These are phyloP conservation scores for Brevimyrus niger DNA, from an alignment of 2,113 vertebrate species.

Conservation along the genomic window DNA sequence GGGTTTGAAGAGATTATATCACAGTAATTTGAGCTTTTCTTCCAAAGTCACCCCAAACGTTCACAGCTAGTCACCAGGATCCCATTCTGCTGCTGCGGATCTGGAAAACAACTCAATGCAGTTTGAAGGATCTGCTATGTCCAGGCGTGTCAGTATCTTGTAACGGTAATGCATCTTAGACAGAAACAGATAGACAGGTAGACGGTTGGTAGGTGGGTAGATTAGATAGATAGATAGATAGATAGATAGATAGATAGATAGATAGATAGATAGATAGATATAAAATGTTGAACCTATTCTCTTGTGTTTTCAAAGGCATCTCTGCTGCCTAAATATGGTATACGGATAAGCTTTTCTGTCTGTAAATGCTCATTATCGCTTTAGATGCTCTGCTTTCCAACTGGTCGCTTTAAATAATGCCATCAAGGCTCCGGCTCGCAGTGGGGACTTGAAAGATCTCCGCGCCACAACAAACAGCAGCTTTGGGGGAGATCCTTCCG, in stretches of 20 bases:
- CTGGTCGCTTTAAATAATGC: background rate
- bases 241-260: too few relatives aligned
- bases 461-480: background rate
- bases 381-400: background rate
- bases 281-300: background rate
- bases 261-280: background rate
- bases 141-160: background rate
- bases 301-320: background rate
- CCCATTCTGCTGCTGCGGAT: background rate
- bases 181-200: background rate
- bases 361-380: conserved; percentile 10
- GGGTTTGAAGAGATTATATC: background rate
- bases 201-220: too few relatives aligned
- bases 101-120: background rate
- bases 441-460: background rate
- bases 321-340: background rate
- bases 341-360: background rate
- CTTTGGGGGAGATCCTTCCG: conserved; percentile 7
- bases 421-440: background rate
- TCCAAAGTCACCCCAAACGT: background rate
- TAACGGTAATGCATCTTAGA: background rate
- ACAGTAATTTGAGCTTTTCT: background rate
- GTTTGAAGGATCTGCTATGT: background rate
- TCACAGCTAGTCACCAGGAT: background rate
- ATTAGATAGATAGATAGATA: background rate